A percentile compares a stretch with the other conserved stretches of the same genome.
phyloP scores from a whole-genome alignment of 2,797 vertebrate genomes.

The Molossus molossus region DNA sequence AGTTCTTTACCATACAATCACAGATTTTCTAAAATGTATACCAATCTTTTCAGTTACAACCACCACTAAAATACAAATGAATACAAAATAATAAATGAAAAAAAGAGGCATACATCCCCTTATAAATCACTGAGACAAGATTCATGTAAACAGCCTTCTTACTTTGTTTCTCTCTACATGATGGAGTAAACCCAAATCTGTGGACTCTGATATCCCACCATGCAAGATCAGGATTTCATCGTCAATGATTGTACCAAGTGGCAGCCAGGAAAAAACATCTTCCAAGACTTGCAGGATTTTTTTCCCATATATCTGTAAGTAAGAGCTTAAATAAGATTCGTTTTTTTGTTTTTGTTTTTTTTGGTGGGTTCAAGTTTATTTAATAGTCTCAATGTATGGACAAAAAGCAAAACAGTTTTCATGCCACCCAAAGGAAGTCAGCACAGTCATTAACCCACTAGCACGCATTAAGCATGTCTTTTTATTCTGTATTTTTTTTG shows the following conservation, averaged over 20 bases:
- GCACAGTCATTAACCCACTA: slow-evolving; percentile 38
- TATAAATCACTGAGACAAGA: slow-evolving; percentile 56
- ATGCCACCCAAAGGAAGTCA: slow-evolving; percentile 51
- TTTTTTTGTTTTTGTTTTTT: neutral
- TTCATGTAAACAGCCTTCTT: slow-evolving; percentile 79
- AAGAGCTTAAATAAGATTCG: slow-evolving; percentile 68
- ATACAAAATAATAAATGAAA: slow-evolving; percentile 63
- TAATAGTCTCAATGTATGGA: slow-evolving; percentile 15
- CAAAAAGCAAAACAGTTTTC: slow-evolving; percentile 56
- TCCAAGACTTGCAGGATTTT: slow-evolving; percentile 94
- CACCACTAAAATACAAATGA: slow-evolving; percentile 59
- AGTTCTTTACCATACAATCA: slow-evolving; percentile 54
- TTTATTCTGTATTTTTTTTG: slow-evolving; percentile 50
- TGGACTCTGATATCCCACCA: slow-evolving; percentile 97
- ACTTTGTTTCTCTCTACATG: slow-evolving; percentile 95
- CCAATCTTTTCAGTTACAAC: slow-evolving; percentile 64
- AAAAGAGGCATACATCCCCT: slow-evolving; percentile 30
- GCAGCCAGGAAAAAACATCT: slow-evolving; percentile 96
- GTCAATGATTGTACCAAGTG: slow-evolving; percentile 96
- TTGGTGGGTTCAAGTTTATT: slow-evolving; percentile 26
- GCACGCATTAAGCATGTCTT: neutral
- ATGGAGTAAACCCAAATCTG: slow-evolving; percentile 94
- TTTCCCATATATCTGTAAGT: slow-evolving; percentile 92
- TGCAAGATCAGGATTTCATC: slow-evolving; percentile 96
- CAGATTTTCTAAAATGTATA: slow-evolving; percentile 68